Base-by-base conservation (phyloP, 2,797 vertebrate species). In the Betta splendens region DNA sequence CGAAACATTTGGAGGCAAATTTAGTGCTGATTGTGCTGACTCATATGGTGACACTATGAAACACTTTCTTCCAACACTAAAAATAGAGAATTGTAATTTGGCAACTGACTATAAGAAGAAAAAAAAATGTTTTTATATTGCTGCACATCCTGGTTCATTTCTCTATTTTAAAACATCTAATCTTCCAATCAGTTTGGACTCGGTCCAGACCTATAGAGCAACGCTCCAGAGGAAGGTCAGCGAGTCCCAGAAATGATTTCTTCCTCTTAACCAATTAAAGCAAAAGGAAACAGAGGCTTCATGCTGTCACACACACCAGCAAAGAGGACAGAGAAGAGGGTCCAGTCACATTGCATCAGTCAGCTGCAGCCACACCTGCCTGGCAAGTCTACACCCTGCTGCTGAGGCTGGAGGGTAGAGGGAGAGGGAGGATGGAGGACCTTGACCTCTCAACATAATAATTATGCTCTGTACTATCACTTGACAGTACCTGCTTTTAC, bases 281-380 rank as follows among this genome's bases (percentile, higher is more conserved):
- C 47, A 35, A 46, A 69, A 64, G 57, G 39, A 31, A 21, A 47
- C 31, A 64, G 68, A 72, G 75, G 44, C 75, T 51, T 68, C 66
- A 72, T 64, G 72, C 75, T 87, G 80, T 83, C 83, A 87, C 57
- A n/a, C n/a, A 79, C 45, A 61, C 50, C 63, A 69, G 80, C 55
- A 68, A 86, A 88, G 88, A 81, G 69, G 76, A 87, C 73, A 80
- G 57, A 80, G 77, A 82, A 70, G 76, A 80, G 67, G 53, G 66
- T 50, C 68, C 72, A 81, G 83, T 89, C 88, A 84, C 75, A 85
- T 78, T 21, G 33, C 69, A 89, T 91, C 79, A 80, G 68, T 89
- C 86, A 87, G 80, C 74, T 63, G 63, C 58, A 79, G 66, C 61
- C 75, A 79, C 76, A 74, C 81, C 81, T 55, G 25, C 63, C 72